A percentile compares a stretch with the other conserved stretches of the same genome.
Conservation (phyloP, 1,140 invertebrate genomes). For the Stenopsyche tienmushanensis region DNA sequence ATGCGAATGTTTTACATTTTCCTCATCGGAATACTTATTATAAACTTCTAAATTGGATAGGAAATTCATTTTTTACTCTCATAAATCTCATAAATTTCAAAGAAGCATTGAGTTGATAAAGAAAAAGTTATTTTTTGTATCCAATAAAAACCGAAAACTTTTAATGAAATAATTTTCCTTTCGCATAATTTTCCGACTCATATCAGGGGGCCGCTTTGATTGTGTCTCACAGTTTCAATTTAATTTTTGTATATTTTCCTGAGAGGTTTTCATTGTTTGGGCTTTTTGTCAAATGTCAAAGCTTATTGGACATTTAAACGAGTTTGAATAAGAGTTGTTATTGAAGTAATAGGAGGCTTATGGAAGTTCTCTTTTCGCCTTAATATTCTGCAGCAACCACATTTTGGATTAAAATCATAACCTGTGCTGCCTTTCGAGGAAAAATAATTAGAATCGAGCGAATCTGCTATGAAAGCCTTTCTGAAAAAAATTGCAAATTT, state of each 20-base stretch:
- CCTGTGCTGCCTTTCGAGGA: no score
- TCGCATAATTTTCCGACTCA: conserved; percentile 22
- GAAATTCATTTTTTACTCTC: conserved; percentile 35
- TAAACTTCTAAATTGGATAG: conserved; percentile 40
- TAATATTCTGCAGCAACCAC: no score
- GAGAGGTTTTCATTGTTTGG: neutral
- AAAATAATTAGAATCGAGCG: no score
- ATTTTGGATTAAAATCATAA: no score
- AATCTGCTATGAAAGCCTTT: no score
- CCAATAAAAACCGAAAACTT: conserved; percentile 37
- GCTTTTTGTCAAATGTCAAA: neutral
- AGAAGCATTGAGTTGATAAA: conserved; percentile 38
- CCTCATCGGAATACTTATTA: conserved; percentile 32
- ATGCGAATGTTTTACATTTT: conserved; percentile 30
- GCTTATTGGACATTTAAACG: neutral
- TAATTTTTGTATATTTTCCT: conserved; percentile 12
- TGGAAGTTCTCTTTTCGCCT: no score
- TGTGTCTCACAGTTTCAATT: conserved; percentile 21
- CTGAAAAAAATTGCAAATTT: no score
- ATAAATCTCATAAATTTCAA: conserved; percentile 40
- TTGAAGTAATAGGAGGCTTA: no score
- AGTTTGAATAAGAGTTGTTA: no score
- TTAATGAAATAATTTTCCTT: conserved; percentile 32
- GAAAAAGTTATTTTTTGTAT: conserved; percentile 36
- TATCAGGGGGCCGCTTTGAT: conserved; percentile 1